Conservation (phyloP, 2,888 invertebrate genomes). For the Sycophila texana region DNA sequence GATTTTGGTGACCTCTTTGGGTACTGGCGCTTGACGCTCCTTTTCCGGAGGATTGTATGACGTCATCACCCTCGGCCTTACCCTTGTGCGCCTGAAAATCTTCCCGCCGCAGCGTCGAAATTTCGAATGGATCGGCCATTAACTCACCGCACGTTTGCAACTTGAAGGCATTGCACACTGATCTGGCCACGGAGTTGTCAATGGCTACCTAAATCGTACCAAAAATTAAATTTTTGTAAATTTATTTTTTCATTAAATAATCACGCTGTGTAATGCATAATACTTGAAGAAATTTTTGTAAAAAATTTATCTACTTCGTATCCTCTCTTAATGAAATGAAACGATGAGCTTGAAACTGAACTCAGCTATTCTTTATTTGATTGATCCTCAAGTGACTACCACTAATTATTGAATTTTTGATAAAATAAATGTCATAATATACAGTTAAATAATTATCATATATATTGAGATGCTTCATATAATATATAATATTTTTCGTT, state of each 20-base stretch:
- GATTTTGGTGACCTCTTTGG: slow-evolving; percentile 88
- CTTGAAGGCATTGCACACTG: slow-evolving; percentile 77
- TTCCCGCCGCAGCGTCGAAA: slow-evolving; percentile 85
- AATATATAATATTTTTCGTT: too few species aligned
- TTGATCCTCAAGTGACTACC: too few species aligned
- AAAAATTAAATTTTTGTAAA: not conserved
- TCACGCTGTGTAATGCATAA: too few species aligned
- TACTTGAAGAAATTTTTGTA: too few species aligned
- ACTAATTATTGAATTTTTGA: too few species aligned
- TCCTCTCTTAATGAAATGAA: too few species aligned
- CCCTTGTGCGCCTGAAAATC: slow-evolving; percentile 83
- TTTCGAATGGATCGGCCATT: slow-evolving; percentile 89
- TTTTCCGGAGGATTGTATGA: slow-evolving; percentile 85
- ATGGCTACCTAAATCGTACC: slow-evolving; percentile 76
- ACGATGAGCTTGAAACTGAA: too few species aligned
- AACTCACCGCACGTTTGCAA: slow-evolving; percentile 83
- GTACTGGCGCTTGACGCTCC: slow-evolving; percentile 80
- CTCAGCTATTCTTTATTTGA: too few species aligned
- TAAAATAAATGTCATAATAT: too few species aligned
- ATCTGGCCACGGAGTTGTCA: slow-evolving; percentile 81
- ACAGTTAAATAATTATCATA: too few species aligned
- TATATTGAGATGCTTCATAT: too few species aligned
- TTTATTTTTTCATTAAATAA: not conserved
- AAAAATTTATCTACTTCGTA: too few species aligned
- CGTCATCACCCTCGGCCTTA: slow-evolving; percentile 88